phyloP scores from a whole-genome alignment of 1,140 invertebrate species.

The Drosophila burlai region DNA sequence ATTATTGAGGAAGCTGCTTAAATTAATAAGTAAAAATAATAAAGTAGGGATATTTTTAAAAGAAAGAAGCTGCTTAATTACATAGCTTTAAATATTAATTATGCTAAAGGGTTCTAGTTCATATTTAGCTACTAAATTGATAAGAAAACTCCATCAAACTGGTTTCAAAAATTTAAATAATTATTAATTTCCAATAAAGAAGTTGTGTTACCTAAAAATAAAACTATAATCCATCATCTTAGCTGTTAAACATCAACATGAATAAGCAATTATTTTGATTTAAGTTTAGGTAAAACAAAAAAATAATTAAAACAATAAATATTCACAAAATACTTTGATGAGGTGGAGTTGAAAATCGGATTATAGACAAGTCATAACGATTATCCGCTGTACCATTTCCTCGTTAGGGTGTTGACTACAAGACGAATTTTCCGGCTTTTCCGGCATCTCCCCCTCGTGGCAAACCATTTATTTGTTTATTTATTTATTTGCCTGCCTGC shows the following conservation, averaged over 20 bases:
- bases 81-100: neutral
- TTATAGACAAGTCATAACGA: neutral
- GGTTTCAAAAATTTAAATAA: neutral
- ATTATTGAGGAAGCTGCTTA: neutral
- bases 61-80: neutral
- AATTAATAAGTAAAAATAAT: neutral
- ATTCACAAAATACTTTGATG: neutral
- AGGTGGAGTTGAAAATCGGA: neutral
- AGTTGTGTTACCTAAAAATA: too few species aligned
- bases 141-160: neutral
- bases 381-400: neutral
- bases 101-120: too few species aligned
- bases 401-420: slow-evolving; percentile 23
- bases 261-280: slow-evolving; percentile 11
- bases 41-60: neutral
- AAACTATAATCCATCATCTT: neutral
- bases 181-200: neutral
- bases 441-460: slow-evolving; percentile 1
- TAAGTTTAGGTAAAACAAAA: neutral
- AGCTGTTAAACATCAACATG: neutral
- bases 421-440: slow-evolving; percentile 40
- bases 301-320: neutral
- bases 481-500: slow-evolving; percentile 36
- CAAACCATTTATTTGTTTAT: slow-evolving; percentile 25
- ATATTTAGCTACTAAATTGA: neutral